Conservation (phyloP, 2,113 vertebrate genomes). For the Euleptes europaea region DNA sequence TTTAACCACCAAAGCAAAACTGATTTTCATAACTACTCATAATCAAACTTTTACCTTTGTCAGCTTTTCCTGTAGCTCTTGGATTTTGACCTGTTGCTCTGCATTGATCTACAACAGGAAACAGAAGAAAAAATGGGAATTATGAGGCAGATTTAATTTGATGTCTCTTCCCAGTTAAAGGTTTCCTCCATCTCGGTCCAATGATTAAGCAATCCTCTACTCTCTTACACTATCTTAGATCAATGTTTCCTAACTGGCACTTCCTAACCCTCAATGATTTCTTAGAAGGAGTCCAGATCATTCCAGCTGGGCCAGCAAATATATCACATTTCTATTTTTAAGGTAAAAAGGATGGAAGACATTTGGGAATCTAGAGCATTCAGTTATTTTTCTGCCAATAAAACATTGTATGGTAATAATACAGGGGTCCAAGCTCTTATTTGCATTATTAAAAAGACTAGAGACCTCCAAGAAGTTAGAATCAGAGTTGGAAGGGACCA, state of each 20-base stretch:
- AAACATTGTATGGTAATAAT: background rate
- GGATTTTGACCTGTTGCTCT: constrained; percentile 93
- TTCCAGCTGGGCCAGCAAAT: background rate
- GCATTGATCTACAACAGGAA: constrained; percentile 82
- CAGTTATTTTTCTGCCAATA: background rate
- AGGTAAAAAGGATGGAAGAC: background rate
- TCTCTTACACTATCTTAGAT: background rate
- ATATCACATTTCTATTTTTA: background rate
- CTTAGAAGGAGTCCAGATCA: background rate
- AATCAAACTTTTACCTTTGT: constrained; percentile 83
- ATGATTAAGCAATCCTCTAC: too few species aligned
- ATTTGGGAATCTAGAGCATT: background rate
- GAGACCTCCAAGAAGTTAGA: background rate
- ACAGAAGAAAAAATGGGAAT: constrained; percentile 7
- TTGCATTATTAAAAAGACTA: background rate
- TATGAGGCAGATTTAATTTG: background rate
- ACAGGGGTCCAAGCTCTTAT: too few species aligned
- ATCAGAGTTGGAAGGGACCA: too few species aligned
- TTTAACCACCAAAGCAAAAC: background rate
- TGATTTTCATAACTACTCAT: constrained; percentile 3
- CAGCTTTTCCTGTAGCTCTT: constrained; percentile 95
- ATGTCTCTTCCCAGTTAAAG: constrained; percentile 13
- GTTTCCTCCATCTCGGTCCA: background rate
- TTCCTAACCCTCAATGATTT: background rate
- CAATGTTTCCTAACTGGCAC: background rate